Conservation (phyloP, 2,797 vertebrate species). For the Echeneis naucrates region DNA sequence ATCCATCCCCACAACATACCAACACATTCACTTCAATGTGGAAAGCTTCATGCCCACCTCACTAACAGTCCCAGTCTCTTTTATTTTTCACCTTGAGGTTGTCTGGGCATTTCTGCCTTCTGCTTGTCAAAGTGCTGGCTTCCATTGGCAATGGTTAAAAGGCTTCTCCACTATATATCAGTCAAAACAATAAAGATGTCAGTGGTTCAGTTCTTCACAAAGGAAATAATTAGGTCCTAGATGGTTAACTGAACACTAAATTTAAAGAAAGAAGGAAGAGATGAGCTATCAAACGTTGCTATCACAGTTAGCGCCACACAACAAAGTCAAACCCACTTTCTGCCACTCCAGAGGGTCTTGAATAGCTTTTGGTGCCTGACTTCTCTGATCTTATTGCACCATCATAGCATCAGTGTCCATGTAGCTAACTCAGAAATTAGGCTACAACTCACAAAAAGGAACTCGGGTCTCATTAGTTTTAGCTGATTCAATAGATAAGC, state of each 20-base stretch:
- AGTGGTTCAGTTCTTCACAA: background rate
- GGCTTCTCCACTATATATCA: background rate
- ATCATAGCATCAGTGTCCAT: conserved; percentile 23
- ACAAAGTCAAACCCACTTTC: background rate
- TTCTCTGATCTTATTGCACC: conserved; percentile 15
- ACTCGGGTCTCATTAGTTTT: conserved; percentile 21
- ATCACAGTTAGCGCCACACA: background rate
- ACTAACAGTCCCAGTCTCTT: conserved; percentile 7
- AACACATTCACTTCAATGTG: too few relatives aligned
- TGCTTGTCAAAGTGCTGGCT: conserved; percentile 14
- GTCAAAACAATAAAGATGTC: background rate
- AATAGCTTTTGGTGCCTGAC: too few relatives aligned
- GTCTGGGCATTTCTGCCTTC: too few relatives aligned
- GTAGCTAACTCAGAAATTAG: conserved; percentile 19
- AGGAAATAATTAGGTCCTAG: too few relatives aligned
- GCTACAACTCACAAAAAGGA: conserved; percentile 11
- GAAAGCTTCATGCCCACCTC: conserved; percentile 1
- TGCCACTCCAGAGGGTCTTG: background rate
- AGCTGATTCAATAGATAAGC: conserved; percentile 34
- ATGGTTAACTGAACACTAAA: too few relatives aligned
- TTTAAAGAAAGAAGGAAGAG: background rate
- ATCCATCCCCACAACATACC: too few relatives aligned
- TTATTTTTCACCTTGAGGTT: conserved; percentile 18
- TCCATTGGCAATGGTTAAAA: conserved; percentile 2
- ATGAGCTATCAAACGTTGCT: background rate